phyloP scores from a whole-genome alignment of 2,113 vertebrate genomes.

The Lonchura striata region DNA sequence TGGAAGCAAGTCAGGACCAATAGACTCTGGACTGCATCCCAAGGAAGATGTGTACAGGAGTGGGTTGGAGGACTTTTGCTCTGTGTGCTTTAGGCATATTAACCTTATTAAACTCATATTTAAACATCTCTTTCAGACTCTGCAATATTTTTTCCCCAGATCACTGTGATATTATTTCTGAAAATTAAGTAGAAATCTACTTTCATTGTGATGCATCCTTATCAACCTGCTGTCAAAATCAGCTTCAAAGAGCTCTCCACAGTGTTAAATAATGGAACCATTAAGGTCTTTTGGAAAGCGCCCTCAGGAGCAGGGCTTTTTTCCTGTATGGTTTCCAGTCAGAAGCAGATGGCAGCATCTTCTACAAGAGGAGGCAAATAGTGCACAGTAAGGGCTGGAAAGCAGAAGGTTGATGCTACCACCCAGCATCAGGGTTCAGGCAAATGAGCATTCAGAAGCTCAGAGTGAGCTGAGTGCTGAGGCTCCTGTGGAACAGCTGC shows the following conservation, averaged over 20 bases:
- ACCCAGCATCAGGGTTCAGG: background rate
- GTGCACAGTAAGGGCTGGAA: background rate
- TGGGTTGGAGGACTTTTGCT: background rate
- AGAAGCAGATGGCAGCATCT: background rate
- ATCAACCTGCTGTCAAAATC: background rate
- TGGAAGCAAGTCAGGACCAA: background rate
- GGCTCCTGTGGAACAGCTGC: accelerated
- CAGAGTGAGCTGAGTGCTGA: background rate
- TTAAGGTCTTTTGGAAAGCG: background rate
- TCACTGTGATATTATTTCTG: background rate
- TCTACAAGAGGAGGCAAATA: background rate
- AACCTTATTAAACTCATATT: background rate
- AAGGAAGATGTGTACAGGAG: background rate
- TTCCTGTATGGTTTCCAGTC: accelerated
- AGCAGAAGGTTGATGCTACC: background rate
- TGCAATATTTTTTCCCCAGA: accelerated
- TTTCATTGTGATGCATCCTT: background rate
- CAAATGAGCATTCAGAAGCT: accelerated
- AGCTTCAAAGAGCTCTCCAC: background rate
- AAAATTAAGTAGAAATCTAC: background rate
- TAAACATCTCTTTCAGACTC: background rate
- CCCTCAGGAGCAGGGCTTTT: background rate
- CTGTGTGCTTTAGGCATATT: background rate
- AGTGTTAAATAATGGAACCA: background rate
- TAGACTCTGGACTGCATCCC: background rate